A percentile compares a stretch with the other conserved stretches of the same genome.
Conservation (phyloP, 2,888 invertebrate species). For the Nomada fabriciana region DNA sequence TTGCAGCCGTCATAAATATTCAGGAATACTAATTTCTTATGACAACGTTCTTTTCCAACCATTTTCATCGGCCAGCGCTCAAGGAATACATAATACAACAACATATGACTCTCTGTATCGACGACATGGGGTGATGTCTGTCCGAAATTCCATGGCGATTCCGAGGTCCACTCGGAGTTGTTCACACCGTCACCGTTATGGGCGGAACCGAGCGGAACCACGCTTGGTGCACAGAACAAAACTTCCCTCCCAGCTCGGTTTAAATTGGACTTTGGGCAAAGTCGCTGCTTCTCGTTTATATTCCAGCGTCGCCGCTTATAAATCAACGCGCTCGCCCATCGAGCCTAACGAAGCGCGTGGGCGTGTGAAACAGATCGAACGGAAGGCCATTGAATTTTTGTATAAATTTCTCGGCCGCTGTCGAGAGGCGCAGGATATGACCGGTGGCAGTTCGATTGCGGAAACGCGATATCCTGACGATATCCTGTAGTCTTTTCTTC, state of each 20-base stretch:
- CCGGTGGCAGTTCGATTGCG: constrained; percentile 33
- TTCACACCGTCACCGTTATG: constrained; percentile 79
- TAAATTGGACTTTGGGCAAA: constrained; percentile 76
- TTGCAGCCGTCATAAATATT: too few relatives aligned
- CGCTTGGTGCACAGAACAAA: constrained; percentile 77
- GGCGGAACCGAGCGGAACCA: constrained; percentile 80
- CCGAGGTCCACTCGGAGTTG: constrained; percentile 59
- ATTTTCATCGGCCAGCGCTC: background rate
- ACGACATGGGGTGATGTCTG: background rate
- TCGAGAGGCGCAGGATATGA: constrained; percentile 47
- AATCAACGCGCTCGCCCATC: constrained; percentile 69
- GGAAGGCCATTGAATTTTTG: constrained; percentile 67
- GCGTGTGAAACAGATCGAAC: constrained; percentile 66
- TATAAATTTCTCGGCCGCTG: constrained; percentile 41
- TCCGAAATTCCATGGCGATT: constrained; percentile 52
- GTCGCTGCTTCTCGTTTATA: constrained; percentile 59
- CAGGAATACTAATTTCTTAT: too few relatives aligned
- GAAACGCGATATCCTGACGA: constrained; percentile 42
- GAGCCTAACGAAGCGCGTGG: constrained; percentile 51
- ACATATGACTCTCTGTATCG: too few relatives aligned
- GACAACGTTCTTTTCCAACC: background rate
- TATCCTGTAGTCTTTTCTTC: constrained; percentile 9
- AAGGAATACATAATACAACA: too few relatives aligned
- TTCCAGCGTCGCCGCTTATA: constrained; percentile 51
- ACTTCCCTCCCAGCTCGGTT: constrained; percentile 71